A percentile compares a stretch with the other conserved stretches of the same genome.
Evolutionary conservation across 1,140 invertebrate genomes (phyloP).

Genomic region (Heliothis subflexa): DNA sequence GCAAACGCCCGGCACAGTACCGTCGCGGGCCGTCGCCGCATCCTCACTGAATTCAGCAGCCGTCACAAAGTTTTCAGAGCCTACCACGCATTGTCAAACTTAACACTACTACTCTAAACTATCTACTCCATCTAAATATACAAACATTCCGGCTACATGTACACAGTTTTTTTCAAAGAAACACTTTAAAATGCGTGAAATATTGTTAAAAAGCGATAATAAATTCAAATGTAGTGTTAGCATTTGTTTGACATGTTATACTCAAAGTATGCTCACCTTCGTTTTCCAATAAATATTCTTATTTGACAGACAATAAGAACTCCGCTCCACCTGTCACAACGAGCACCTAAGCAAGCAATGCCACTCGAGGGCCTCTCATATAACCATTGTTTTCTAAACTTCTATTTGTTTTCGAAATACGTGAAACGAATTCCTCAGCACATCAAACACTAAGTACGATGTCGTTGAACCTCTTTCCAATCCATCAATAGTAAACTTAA

Average conservation of each 20-base stretch:
- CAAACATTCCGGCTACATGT: not conserved
- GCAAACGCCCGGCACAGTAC: slow-evolving; percentile 58
- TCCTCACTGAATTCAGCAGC: slow-evolving; percentile 65
- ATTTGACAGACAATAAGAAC: slow-evolving; percentile 63
- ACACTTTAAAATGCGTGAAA: slow-evolving; percentile 28
- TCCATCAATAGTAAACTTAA: slow-evolving; percentile 71
- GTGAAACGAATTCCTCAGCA: slow-evolving; percentile 72
- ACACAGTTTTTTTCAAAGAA: slow-evolving; percentile 33
- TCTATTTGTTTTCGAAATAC: slow-evolving; percentile 75
- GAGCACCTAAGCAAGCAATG: slow-evolving; percentile 78
- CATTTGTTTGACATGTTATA: slow-evolving; percentile 52
- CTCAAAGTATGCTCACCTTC: slow-evolving; percentile 61
- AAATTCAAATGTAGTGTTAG: slow-evolving; percentile 39
- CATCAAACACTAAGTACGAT: slow-evolving; percentile 61
- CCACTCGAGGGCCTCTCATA: slow-evolving; percentile 58
- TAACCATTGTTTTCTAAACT: slow-evolving; percentile 78
- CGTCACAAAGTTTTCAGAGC: slow-evolving; percentile 66
- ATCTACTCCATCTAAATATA: slow-evolving; percentile 20
- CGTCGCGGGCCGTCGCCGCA: slow-evolving; percentile 73
- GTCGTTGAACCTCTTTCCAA: slow-evolving; percentile 68
- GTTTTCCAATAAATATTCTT: slow-evolving; percentile 56
- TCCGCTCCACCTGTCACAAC: slow-evolving; percentile 68
- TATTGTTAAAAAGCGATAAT: slow-evolving; percentile 42
- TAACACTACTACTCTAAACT: slow-evolving; percentile 38
- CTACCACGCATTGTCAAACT: slow-evolving; percentile 50